phyloP scores from a whole-genome alignment of 2,797 vertebrate genomes.

The Oceanodroma leucorhoa region DNA sequence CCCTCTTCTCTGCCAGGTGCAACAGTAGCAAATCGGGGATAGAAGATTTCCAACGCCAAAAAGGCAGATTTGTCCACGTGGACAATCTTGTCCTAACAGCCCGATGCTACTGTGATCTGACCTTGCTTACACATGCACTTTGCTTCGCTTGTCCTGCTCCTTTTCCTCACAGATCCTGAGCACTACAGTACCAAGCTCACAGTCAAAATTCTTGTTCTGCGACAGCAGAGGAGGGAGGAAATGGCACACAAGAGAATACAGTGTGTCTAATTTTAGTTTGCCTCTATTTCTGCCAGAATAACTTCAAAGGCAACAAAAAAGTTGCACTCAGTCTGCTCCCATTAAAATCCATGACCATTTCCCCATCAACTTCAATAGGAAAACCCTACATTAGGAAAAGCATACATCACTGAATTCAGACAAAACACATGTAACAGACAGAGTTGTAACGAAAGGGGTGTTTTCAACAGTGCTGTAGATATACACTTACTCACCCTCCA shows the following conservation, averaged over 20 bases:
- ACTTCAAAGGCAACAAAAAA: not conserved
- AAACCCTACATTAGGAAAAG: not conserved
- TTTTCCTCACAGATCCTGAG: not conserved
- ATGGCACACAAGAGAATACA: not conserved
- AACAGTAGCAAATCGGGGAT: not conserved
- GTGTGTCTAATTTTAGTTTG: not conserved
- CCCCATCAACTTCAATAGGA: not conserved
- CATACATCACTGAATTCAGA: not conserved
- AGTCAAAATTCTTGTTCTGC: not conserved
- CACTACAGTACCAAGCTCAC: not conserved
- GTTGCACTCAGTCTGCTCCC: not conserved
- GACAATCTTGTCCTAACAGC: not conserved
- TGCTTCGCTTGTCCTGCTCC: not conserved
- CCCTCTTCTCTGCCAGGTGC: not conserved
- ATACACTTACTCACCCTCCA: not conserved
- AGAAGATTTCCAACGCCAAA: not conserved
- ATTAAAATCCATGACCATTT: not conserved
- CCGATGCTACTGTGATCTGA: not conserved
- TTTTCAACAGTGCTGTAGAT: not conserved
- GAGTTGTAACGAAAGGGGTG: accelerated
- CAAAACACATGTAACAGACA: not conserved
- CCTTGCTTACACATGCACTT: not conserved
- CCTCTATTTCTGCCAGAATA: not conserved
- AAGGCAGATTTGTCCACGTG: not conserved
- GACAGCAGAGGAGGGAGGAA: not conserved